phyloP scores from a whole-genome alignment of 2,113 vertebrate species.

The Sphyrna mokarran region DNA sequence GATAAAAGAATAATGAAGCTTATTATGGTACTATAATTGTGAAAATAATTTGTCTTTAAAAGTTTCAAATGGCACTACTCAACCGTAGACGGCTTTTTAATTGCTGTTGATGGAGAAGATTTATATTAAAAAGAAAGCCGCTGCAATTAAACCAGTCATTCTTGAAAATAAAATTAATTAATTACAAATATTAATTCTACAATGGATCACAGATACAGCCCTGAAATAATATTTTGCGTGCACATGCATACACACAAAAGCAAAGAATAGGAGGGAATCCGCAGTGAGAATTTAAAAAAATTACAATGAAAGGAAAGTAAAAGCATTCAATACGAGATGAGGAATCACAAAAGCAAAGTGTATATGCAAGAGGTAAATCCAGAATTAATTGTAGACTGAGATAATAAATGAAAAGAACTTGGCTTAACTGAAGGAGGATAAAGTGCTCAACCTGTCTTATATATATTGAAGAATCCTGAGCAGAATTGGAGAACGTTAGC shows the following conservation, averaged over 20 bases:
- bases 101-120: background rate
- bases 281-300: background rate
- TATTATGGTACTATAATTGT: background rate
- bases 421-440: background rate
- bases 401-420: background rate
- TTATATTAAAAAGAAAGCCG: background rate
- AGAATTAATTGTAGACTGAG: background rate
- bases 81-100: background rate
- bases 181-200: too few relatives aligned
- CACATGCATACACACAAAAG: background rate
- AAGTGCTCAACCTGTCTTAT: background rate
- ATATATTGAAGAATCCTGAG: background rate
- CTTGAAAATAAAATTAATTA: background rate
- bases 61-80: background rate
- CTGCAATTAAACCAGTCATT: background rate
- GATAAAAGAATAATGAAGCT: background rate
- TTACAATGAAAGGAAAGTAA: background rate
- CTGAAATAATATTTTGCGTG: background rate
- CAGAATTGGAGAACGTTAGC: too few relatives aligned
- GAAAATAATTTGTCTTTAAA: background rate
- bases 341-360: background rate
- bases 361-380: background rate
- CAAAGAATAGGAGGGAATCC: background rate
- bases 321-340: background rate
- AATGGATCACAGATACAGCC: background rate